These are phyloP conservation scores for Streptopelia turtur DNA, from an alignment of 2,797 vertebrate genomes.

Conservation along the genomic window DNA sequence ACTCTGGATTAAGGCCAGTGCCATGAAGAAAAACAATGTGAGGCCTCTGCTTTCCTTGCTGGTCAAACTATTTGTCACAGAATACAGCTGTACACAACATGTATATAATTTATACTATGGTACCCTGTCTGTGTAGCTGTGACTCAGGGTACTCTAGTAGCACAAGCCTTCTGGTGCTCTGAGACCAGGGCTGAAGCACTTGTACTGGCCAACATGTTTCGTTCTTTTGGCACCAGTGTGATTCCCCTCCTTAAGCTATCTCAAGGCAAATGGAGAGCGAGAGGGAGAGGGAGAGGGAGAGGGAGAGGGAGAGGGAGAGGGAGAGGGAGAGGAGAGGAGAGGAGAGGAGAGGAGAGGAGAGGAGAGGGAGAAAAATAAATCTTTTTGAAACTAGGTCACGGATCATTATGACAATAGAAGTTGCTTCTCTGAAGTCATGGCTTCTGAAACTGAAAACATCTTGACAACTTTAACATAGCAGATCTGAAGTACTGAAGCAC, in stretches of 20 bases:
- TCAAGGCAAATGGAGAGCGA: not conserved
- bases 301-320: too few species aligned
- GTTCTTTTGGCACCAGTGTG: rapidly evolving
- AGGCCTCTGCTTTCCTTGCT: not conserved
- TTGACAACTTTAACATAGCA: conserved; percentile 50
- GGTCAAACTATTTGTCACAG: not conserved
- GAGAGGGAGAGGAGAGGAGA: too few species aligned
- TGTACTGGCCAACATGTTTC: not conserved
- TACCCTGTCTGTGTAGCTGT: not conserved
- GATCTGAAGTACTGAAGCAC: conserved; percentile 34
- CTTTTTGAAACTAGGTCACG: conserved; percentile 21
- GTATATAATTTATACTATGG: not conserved
- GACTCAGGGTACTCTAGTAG: not conserved
- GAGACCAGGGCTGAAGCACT: not conserved
- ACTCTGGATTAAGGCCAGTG: not conserved
- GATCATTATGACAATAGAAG: conserved; percentile 23
- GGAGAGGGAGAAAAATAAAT: not conserved
- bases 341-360: too few species aligned
- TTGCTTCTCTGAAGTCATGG: conserved; percentile 44
- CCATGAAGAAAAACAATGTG: not conserved
- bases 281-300: too few species aligned
- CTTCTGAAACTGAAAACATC: conserved; percentile 44
- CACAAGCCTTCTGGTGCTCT: not conserved
- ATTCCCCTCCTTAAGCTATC: not conserved
- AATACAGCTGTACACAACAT: not conserved